These are phyloP conservation scores for Xyrauchen texanus DNA, from an alignment of 2,113 vertebrate genomes.

Conservation along the genomic window DNA sequence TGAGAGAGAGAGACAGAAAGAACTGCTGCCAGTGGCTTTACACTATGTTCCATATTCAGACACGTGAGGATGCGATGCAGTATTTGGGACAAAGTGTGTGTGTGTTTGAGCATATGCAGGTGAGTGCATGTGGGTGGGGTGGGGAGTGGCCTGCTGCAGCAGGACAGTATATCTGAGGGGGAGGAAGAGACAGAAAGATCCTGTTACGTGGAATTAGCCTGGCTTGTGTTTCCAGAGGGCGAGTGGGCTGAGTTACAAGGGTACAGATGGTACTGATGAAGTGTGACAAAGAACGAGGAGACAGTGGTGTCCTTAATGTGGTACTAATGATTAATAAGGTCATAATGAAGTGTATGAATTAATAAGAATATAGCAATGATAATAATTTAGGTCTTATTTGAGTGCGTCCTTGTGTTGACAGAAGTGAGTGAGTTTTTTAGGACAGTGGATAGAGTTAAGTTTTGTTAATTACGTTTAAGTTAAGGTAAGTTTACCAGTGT, in stretches of 20 bases:
- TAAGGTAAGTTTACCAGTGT: background rate
- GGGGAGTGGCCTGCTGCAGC: background rate
- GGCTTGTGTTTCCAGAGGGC: conserved; percentile 39
- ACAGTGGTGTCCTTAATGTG: background rate
- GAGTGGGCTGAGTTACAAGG: conserved; percentile 19
- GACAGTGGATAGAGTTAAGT: background rate
- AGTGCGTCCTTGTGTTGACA: too few relatives aligned
- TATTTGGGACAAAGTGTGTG: background rate
- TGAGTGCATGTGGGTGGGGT: background rate
- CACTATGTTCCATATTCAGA: conserved; percentile 52
- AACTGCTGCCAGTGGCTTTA: conserved; percentile 14
- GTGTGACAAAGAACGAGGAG: background rate
- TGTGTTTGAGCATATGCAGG: background rate
- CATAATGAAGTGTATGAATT: background rate
- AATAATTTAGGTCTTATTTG: background rate
- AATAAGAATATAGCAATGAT: background rate
- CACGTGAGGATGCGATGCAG: conserved; percentile 42
- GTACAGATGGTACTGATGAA: conserved; percentile 8
- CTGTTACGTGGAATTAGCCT: conserved; percentile 34
- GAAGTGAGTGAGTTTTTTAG: too few relatives aligned
- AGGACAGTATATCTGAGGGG: background rate
- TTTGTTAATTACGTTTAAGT: background rate
- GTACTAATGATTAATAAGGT: background rate
- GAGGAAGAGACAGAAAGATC: conserved; percentile 34
- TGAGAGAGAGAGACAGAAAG: conserved; percentile 25